phyloP scores from a whole-genome alignment of 2,888 invertebrate species.

The Apodemia hepburni region DNA sequence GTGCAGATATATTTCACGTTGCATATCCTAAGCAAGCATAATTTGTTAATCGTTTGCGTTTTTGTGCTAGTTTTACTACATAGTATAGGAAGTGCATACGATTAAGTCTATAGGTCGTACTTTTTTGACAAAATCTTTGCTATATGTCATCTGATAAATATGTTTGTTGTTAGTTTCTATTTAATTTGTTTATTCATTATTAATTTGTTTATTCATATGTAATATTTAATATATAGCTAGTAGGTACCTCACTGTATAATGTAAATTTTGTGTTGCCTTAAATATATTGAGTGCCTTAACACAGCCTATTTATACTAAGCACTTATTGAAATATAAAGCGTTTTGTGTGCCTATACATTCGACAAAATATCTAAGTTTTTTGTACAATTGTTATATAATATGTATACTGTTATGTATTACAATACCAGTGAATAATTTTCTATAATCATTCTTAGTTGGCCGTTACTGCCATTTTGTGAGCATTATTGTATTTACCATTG shows the following conservation, averaged over 20 bases:
- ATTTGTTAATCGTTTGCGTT: too few relatives aligned
- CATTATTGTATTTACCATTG: too few relatives aligned
- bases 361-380: background rate
- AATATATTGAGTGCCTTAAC: slow-evolving; percentile 62
- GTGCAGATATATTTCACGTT: too few relatives aligned
- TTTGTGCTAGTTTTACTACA: too few relatives aligned
- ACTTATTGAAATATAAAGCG: slow-evolving; percentile 25
- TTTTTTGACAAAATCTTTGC: background rate
- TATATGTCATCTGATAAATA: background rate
- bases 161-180: slow-evolving; percentile 6
- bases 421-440: background rate
- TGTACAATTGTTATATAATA: background rate
- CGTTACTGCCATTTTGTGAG: background rate
- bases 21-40: too few relatives aligned
- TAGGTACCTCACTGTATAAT: slow-evolving; percentile 28
- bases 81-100: too few relatives aligned
- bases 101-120: too few relatives aligned
- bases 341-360: background rate
- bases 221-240: slow-evolving; percentile 2
- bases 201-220: too few relatives aligned
- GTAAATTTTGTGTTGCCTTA: slow-evolving; percentile 43
- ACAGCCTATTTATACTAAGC: slow-evolving; percentile 42
- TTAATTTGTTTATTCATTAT: slow-evolving; percentile 7
- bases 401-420: background rate
- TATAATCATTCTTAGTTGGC: background rate